Percentiles rank a stretch among this genome's conserved stretches.
Conservation (phyloP, 92 coral and sea anemone species). For the Porites evermanni region DNA sequence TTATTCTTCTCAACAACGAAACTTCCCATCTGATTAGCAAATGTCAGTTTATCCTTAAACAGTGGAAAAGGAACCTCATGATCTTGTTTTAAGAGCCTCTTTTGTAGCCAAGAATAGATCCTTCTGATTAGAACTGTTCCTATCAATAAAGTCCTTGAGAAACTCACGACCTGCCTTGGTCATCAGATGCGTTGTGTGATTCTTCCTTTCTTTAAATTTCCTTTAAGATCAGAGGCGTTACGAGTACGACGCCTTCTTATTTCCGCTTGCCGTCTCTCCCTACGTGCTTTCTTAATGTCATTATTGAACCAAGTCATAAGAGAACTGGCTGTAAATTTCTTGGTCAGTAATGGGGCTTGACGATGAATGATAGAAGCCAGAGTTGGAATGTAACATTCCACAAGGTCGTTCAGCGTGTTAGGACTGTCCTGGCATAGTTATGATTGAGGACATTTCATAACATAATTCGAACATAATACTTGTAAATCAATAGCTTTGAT, state of each 20-base stretch:
- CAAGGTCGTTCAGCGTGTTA: constrained; percentile 23
- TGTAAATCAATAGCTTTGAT: constrained; percentile 33
- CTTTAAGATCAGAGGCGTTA: neutral
- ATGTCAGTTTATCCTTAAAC: no score
- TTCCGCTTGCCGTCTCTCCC: constrained; percentile 17
- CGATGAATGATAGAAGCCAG: neutral
- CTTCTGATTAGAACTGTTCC: constrained; percentile 1
- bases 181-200: constrained; percentile 13
- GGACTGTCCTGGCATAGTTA: neutral
- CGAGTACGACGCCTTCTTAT: constrained; percentile 1
- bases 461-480: neutral
- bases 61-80: neutral
- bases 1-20: constrained; percentile 28
- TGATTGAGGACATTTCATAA: constrained; percentile 6
- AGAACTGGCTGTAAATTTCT: constrained; percentile 5
- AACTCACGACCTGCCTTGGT: neutral
- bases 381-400: neutral
- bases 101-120: neutral
- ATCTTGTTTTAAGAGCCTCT: neutral
- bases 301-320: neutral
- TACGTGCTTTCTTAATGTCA: constrained; percentile 12
- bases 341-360: constrained; percentile 8
- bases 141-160: neutral
- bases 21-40: constrained; percentile 40
- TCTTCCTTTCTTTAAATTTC: constrained; percentile 1